Conservation (phyloP, 2,888 invertebrate species). For the Julus scandinavius region DNA sequence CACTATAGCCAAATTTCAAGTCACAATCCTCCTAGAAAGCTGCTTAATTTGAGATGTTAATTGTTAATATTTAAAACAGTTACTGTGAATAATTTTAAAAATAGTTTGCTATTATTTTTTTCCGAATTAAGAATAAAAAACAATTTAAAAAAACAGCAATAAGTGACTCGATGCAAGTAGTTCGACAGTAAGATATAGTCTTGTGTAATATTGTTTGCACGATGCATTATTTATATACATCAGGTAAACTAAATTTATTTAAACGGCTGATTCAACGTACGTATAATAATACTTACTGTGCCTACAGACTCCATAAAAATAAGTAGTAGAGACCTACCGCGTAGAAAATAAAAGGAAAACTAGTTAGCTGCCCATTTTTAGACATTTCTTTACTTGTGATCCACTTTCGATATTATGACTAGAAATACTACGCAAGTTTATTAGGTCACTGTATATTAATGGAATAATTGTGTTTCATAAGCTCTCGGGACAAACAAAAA, state of each 20-base stretch:
- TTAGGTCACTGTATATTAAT: conserved; percentile 37
- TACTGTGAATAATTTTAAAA: too few species aligned
- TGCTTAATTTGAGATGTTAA: too few species aligned
- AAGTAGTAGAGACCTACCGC: background rate
- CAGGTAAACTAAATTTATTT: background rate
- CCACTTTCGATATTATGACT: conserved; percentile 40
- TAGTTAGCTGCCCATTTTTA: conserved; percentile 6
- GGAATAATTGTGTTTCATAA: background rate
- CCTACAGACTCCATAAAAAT: background rate
- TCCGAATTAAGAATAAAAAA: too few species aligned
- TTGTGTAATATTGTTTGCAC: background rate
- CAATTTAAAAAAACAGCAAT: too few species aligned
- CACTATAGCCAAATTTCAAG: too few species aligned
- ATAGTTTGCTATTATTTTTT: too few species aligned
- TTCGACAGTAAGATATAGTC: too few species aligned
- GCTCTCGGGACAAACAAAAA: background rate
- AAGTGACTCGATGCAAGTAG: too few species aligned
- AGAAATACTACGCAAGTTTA: conserved; percentile 34
- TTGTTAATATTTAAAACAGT: too few species aligned
- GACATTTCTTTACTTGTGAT: conserved; percentile 16
- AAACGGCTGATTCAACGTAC: background rate
- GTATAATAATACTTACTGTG: background rate
- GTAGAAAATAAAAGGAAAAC: background rate
- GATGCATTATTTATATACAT: background rate
- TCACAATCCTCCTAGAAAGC: too few species aligned